Conservation (phyloP, 2,797 vertebrate genomes). For the Neostethus bicornis region DNA sequence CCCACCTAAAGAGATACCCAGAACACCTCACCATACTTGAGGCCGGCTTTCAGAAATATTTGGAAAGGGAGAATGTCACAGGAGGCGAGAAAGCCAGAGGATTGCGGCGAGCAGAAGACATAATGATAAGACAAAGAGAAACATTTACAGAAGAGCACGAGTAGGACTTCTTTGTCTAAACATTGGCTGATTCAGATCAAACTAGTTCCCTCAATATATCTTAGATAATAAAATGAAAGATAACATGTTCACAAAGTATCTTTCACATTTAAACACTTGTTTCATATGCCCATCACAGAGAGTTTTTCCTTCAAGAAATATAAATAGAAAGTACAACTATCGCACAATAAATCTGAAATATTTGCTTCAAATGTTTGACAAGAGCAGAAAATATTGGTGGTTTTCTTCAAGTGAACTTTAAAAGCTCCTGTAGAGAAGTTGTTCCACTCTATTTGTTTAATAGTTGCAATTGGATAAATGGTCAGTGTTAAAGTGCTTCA, state of each 20-base stretch:
- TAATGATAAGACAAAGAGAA: conserved; percentile 74
- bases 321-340: background rate
- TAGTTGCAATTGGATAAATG: conserved; percentile 29
- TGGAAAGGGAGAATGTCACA: conserved; percentile 55
- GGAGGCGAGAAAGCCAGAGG: conserved; percentile 44
- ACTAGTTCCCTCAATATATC: conserved; percentile 12
- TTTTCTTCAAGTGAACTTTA: conserved; percentile 31
- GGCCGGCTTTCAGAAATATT: conserved; percentile 79
- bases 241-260: conserved; percentile 15
- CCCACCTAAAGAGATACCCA: conserved; percentile 74
- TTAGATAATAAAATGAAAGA: conserved; percentile 27
- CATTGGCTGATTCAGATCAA: conserved; percentile 37
- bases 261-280: conserved; percentile 14
- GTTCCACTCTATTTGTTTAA: conserved; percentile 43
- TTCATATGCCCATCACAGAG: conserved; percentile 21
- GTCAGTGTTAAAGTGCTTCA: conserved; percentile 57
- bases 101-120: conserved; percentile 45
- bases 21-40: conserved; percentile 71
- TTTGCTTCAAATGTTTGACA: conserved; percentile 14
- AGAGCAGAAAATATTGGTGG: conserved; percentile 16
- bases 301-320: conserved; percentile 13
- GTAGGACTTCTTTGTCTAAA: conserved; percentile 63
- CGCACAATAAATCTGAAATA: conserved; percentile 27
- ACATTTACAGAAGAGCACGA: conserved; percentile 61
- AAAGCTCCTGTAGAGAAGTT: conserved; percentile 27